Percentiles rank a stretch among this genome's conserved stretches.
Evolutionary conservation across 2,888 invertebrate genomes (phyloP).

Genomic region (Abscondita cerata): DNA sequence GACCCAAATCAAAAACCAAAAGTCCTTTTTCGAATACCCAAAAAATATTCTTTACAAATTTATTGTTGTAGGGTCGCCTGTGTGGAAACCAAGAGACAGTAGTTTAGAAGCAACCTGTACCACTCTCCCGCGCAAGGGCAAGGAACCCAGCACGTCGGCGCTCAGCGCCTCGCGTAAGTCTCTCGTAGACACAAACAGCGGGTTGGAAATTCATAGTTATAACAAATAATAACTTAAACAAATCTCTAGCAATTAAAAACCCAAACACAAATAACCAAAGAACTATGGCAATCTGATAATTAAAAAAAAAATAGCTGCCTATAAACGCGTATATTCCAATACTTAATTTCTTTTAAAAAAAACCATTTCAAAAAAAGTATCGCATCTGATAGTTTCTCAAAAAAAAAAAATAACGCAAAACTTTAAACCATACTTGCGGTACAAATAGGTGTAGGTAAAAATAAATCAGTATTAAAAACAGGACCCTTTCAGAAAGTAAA

Average conservation of each 20-base stretch:
- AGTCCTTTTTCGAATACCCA: constrained; percentile 19
- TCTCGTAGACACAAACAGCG: constrained; percentile 62
- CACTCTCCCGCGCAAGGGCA: constrained; percentile 70
- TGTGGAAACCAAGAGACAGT: constrained; percentile 96
- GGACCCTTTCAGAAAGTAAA: constrained; percentile 18
- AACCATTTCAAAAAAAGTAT: not conserved
- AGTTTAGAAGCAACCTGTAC: constrained; percentile 66
- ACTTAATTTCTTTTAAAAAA: not conserved
- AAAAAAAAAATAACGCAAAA: constrained; percentile 24
- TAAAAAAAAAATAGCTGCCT: not conserved
- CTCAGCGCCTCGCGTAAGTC: constrained; percentile 67
- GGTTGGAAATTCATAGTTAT: constrained; percentile 58
- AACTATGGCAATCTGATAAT: not conserved
- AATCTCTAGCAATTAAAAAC: constrained; percentile 21
- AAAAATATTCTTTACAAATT: constrained; percentile 26
- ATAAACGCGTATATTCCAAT: not conserved
- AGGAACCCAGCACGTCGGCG: constrained; percentile 60
- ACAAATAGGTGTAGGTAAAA: constrained; percentile 25
- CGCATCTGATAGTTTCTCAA: not conserved
- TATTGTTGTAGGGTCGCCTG: constrained; percentile 90
- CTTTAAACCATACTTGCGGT: constrained; percentile 28
- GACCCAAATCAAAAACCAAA: too few species aligned
- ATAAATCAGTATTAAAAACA: constrained; percentile 28
- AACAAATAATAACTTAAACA: constrained; percentile 51
- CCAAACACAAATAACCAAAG: not conserved